Conservation (phyloP, 2,113 vertebrate species). For the Melanocharis versteri region DNA sequence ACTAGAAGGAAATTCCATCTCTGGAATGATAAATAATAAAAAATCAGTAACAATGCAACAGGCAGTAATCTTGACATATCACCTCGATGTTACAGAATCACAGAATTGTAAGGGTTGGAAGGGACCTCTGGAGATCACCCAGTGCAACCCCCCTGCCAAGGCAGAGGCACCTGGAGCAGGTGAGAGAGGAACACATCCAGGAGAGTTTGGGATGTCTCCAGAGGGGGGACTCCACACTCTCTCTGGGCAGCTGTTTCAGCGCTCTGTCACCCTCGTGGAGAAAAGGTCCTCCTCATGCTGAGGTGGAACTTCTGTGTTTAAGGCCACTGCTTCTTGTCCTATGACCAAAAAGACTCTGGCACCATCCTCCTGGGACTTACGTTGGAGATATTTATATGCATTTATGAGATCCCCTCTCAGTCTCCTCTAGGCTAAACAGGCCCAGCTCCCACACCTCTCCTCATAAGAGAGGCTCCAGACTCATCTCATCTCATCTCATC, state of each 20-base stretch:
- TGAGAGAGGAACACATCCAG: not conserved
- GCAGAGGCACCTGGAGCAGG: not conserved
- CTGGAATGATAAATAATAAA: constrained; percentile 55
- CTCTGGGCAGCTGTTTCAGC: too few relatives aligned
- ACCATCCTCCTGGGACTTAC: not conserved
- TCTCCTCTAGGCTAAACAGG: not conserved
- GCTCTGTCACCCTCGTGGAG: not conserved
- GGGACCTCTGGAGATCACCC: not conserved
- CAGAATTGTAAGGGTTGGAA: not conserved
- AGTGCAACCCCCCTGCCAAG: not conserved
- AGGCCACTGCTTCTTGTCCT: not conserved
- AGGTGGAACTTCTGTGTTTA: not conserved
- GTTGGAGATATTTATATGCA: not conserved
- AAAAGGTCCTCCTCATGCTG: too few relatives aligned
- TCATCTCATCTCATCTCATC: not conserved
- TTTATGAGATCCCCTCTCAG: not conserved
- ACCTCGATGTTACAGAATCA: rapidly evolving
- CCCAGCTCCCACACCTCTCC: not conserved
- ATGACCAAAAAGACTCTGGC: too few relatives aligned
- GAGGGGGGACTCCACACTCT: not conserved
- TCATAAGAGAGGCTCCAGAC: not conserved
- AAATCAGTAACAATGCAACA: not conserved
- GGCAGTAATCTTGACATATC: rapidly evolving
- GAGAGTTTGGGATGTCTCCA: not conserved
- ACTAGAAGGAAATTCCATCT: constrained; percentile 92